Evolutionary conservation across 2,888 invertebrate species (phyloP), one percentile per base, ranked within the genome.

Genomic region (Heliconius ismenius): DNA sequence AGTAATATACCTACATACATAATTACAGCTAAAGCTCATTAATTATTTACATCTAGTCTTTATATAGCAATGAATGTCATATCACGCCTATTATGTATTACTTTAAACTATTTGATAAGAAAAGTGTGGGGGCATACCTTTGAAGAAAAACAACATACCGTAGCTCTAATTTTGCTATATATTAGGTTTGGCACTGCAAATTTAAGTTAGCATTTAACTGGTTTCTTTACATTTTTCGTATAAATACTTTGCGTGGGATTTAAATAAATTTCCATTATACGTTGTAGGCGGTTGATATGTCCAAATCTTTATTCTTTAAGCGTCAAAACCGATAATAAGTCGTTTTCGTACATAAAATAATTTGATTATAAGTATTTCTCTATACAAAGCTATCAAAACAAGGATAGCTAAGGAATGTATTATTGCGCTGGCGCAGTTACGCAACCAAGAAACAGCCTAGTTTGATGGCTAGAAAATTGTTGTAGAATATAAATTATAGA

Each of bases 391-490:
- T 76, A 76, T 76, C 76, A 72, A 39, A 76, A 76, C 76, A 74
- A 60, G 65, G 73, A 74, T 68, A 74, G 58, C 26, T 43, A 39
- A 77, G 79, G 80, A 78, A 80, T 81, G 78, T 67, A 79, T 73
- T 73, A 73, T 68, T 73, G 70, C 72, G 76, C 77, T 36, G 79
- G 79, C 78, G 80, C 73, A 73, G 68, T 79, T 79, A 68, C 73
- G 74, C 73, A 79, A 79, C 75, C 76, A 69, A 76, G 67, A 65
- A 77, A 77, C 76, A 78, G 65, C 72, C 73, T 70, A 74, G 70
- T 68, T 77, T 62, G 78, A 67, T 76, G 70, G 65, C 74, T 74
- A 78, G 79, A 77, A 79, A 79, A 77, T 73, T 74, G 69, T 65
- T 75, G 73, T 77, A 49, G 64, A 58, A 62, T 74, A 67, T 79